A percentile compares a stretch with the other conserved stretches of the same genome.
These are phyloP conservation scores for Microctenopoma stevenorrisi DNA, from an alignment of 2,797 vertebrate species.

Conservation along the genomic window DNA sequence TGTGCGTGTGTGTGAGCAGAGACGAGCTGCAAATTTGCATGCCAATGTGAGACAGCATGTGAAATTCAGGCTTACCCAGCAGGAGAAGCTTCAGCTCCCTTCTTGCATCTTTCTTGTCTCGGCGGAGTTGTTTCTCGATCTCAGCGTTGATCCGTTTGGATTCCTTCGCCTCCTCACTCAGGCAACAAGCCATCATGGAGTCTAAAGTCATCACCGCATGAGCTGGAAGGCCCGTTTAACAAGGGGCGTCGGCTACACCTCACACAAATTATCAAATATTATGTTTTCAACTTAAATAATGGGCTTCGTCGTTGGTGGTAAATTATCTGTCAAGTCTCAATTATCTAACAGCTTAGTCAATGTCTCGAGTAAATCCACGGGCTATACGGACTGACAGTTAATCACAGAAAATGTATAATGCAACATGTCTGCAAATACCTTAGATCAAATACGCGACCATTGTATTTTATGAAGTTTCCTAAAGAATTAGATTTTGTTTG, in stretches of 20 bases:
- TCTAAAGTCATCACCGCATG: slow-evolving; percentile 96
- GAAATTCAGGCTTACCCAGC: slow-evolving; percentile 85
- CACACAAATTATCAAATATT: slow-evolving; percentile 27
- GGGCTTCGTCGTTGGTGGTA: slow-evolving; percentile 21
- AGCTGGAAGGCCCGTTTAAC: slow-evolving; percentile 72
- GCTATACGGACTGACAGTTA: slow-evolving; percentile 30
- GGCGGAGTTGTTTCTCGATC: slow-evolving; percentile 97
- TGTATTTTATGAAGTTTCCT: slow-evolving; percentile 15
- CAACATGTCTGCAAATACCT: slow-evolving; percentile 33
- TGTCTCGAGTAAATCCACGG: slow-evolving; percentile 43
- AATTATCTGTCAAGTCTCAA: slow-evolving; percentile 63
- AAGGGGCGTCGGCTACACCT: slow-evolving; percentile 64
- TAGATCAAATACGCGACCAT: background rate
- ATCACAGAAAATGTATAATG: slow-evolving; percentile 19
- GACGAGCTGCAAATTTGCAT: background rate
- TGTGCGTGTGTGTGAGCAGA: background rate
- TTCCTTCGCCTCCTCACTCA: slow-evolving; percentile 99
- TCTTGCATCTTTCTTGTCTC: slow-evolving; percentile 95
- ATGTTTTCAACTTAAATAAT: too few species aligned
- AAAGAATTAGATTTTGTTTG: slow-evolving; percentile 25
- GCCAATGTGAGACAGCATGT: slow-evolving; percentile 1
- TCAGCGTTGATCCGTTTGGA: slow-evolving; percentile 98
- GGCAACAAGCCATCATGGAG: slow-evolving; percentile 99
- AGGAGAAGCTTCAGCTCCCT: slow-evolving; percentile 96
- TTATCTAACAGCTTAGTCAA: slow-evolving; percentile 67